These are phyloP conservation scores for Drosophila serrata DNA, from an alignment of 1,140 invertebrate genomes.

Conservation along the genomic window DNA sequence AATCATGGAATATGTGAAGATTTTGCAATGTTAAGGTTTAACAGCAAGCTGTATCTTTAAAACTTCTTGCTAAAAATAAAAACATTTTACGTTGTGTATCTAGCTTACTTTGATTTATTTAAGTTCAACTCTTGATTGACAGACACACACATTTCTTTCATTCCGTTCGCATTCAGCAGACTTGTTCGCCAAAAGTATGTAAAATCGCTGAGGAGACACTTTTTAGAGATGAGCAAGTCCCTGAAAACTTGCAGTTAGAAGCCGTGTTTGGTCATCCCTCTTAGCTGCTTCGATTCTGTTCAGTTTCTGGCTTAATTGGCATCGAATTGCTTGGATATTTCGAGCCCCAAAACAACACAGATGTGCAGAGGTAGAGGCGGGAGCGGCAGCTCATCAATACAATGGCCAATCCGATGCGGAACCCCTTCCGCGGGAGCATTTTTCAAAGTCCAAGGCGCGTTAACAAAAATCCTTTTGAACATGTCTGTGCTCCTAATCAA, in stretches of 20 bases:
- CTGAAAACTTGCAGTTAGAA: constrained; percentile 20
- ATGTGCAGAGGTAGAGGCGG: constrained; percentile 14
- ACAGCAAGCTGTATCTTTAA: background rate
- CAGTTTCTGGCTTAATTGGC: constrained; percentile 70
- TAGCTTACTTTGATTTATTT: background rate
- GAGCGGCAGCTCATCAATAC: constrained; percentile 69
- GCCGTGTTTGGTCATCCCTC: background rate
- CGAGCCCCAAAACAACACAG: constrained; percentile 45
- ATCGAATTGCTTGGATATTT: constrained; percentile 81
- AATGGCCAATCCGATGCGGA: constrained; percentile 60
- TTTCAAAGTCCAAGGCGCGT: constrained; percentile 81
- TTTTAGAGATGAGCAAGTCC: constrained; percentile 12
- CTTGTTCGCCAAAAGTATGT: constrained; percentile 3
- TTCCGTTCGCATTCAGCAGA: background rate
- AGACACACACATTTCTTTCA: background rate
- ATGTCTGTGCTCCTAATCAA: constrained; percentile 83
- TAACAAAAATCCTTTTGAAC: constrained; percentile 84
- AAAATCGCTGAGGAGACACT: background rate
- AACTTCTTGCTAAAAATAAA: background rate
- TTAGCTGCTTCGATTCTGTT: constrained; percentile 9
- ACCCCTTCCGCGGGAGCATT: constrained; percentile 48
- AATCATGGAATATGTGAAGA: background rate
- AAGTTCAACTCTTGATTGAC: background rate
- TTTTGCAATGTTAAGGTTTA: background rate
- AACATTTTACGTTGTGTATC: too few species aligned